phyloP scores from a whole-genome alignment of 2,888 invertebrate genomes.

The Drosophila basisetae region DNA sequence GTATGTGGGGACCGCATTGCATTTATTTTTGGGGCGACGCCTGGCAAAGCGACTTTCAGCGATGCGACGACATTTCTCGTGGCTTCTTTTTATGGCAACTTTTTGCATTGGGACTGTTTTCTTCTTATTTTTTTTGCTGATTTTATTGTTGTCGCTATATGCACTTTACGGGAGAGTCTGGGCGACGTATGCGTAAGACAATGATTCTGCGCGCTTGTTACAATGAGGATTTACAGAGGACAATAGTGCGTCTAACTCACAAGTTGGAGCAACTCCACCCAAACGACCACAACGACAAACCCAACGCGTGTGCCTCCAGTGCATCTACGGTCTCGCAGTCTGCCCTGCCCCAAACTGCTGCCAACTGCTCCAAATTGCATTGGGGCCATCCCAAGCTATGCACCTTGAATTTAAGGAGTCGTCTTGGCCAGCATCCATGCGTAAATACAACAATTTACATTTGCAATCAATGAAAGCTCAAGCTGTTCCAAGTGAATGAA shows the following conservation, averaged over 20 bases:
- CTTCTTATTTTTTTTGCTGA: conserved; percentile 32
- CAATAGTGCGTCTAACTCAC: conserved; percentile 85
- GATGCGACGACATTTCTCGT: conserved; percentile 62
- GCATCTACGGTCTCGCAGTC: background rate
- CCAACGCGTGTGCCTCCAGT: conserved; percentile 18
- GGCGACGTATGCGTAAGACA: conserved; percentile 77
- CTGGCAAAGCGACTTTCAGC: conserved; percentile 48
- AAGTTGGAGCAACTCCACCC: conserved; percentile 45
- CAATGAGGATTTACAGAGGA: conserved; percentile 85
- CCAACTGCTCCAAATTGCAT: background rate
- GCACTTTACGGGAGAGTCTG: conserved; percentile 62
- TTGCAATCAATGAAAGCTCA: conserved; percentile 5
- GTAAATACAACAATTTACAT: conserved; percentile 34
- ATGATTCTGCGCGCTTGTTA: conserved; percentile 85
- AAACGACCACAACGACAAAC: conserved; percentile 18
- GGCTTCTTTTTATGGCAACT: conserved; percentile 74
- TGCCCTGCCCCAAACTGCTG: background rate
- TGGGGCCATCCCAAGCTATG: conserved; percentile 2
- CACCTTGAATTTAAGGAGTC: conserved; percentile 81
- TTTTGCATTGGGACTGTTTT: conserved; percentile 65
- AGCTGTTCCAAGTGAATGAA: conserved; percentile 8
- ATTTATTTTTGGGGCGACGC: conserved; percentile 78
- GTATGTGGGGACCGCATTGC: conserved; percentile 62
- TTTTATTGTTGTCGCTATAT: conserved; percentile 50
- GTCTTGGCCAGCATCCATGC: conserved; percentile 34